Conservation (phyloP, 2,113 vertebrate genomes). For the Saguinus midas region DNA sequence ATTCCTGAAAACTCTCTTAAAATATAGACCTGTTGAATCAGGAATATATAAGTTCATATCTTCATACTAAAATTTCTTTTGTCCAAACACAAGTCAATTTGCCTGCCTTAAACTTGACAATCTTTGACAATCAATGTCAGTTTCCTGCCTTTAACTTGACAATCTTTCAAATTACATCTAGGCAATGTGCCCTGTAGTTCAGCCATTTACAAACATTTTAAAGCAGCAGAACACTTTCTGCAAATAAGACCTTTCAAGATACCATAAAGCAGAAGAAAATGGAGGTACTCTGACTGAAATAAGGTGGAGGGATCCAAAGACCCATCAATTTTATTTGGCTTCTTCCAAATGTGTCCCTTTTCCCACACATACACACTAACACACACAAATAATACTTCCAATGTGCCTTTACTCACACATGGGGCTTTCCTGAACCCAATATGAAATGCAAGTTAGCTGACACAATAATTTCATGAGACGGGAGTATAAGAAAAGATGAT, state of each 20-base stretch:
- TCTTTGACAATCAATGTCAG: background rate
- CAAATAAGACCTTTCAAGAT: background rate
- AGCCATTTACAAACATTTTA: background rate
- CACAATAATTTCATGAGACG: background rate
- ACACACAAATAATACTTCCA: background rate
- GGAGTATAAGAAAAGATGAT: background rate
- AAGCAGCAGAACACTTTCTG: slow-evolving; percentile 21
- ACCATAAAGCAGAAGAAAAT: background rate
- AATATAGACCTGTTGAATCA: background rate
- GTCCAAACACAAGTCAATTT: background rate
- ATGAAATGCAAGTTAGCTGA: background rate
- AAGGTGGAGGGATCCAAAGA: background rate
- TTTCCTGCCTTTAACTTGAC: background rate
- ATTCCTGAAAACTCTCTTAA: slow-evolving; percentile 4
- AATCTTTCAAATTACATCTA: slow-evolving; percentile 28
- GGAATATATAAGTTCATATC: background rate
- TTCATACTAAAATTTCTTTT: background rate
- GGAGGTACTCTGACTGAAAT: background rate
- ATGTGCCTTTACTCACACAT: background rate
- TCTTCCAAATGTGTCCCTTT: background rate
- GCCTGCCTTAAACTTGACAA: background rate
- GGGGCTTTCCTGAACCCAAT: background rate
- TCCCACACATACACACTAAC: background rate
- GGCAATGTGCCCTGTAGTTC: background rate
- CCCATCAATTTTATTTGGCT: background rate